Percentiles rank a stretch among this genome's conserved stretches.
Conservation (phyloP, 2,797 vertebrate genomes). For the Sarcoramphus papa region DNA sequence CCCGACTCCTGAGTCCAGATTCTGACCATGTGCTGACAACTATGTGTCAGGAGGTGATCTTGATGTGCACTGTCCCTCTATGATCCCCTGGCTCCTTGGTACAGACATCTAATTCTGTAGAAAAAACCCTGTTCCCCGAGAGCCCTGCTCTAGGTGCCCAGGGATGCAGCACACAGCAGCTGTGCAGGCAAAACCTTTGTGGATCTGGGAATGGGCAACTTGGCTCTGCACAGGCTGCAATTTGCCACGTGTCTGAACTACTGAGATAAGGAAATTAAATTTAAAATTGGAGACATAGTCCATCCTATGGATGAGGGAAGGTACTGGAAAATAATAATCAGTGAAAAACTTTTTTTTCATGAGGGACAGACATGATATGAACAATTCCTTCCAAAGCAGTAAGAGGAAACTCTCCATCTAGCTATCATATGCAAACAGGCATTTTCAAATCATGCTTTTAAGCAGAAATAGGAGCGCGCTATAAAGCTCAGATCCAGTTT, state of each 20-base stretch:
- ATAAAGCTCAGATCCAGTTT: background rate
- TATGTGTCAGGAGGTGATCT: accelerated
- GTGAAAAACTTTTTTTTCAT: background rate
- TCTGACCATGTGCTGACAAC: accelerated
- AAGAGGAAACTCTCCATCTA: background rate
- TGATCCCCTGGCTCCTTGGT: background rate
- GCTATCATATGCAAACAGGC: background rate
- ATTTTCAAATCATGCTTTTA: background rate
- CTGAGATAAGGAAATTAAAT: background rate
- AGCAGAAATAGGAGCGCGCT: background rate
- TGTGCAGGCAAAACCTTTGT: background rate
- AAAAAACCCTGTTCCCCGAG: accelerated
- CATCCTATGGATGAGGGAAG: background rate
- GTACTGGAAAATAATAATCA: background rate
- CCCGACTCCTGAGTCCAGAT: accelerated
- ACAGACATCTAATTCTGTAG: background rate
- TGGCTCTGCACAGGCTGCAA: background rate
- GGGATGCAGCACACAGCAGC: background rate
- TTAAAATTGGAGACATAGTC: background rate
- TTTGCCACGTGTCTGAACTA: background rate
- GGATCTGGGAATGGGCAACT: background rate
- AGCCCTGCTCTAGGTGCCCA: background rate
- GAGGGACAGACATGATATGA: background rate
- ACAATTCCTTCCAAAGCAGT: background rate
- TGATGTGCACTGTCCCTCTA: background rate